Conservation (phyloP, 2,113 vertebrate species). For the Willisornis vidua region DNA sequence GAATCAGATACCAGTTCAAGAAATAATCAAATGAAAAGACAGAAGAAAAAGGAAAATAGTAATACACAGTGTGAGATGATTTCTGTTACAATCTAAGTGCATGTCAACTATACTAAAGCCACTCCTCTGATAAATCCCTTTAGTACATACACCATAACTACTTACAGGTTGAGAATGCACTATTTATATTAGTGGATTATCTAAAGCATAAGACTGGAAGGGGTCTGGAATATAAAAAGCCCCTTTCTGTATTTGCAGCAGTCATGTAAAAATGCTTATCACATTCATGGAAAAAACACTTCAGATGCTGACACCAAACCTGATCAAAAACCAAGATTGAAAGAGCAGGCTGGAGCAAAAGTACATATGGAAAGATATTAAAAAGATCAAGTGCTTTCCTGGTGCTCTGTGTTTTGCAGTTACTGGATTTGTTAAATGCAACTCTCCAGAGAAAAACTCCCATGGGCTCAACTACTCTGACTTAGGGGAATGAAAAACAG, state of each 20-base stretch:
- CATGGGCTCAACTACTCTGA: not conserved
- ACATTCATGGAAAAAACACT: not conserved
- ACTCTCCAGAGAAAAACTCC: not conserved
- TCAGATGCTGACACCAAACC: not conserved
- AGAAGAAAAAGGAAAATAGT: not conserved
- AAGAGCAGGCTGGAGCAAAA: not conserved
- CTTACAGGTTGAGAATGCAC: not conserved
- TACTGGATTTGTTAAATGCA: not conserved
- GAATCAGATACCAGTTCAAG: not conserved
- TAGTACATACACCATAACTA: not conserved
- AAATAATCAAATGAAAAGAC: not conserved
- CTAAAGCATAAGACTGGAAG: not conserved
- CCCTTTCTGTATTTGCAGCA: not conserved
- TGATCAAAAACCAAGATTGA: not conserved
- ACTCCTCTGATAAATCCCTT: not conserved
- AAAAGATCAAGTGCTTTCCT: not conserved
- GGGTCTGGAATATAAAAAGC: not conserved
- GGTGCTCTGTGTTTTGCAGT: not conserved
- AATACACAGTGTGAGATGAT: not conserved
- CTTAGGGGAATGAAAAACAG: not conserved
- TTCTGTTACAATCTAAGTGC: not conserved
- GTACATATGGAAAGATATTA: not conserved
- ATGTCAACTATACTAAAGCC: not conserved
- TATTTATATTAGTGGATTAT: not conserved
- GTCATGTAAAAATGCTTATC: not conserved